Percentiles rank a stretch among this genome's conserved stretches.
phyloP scores from a whole-genome alignment of 2,113 vertebrate species.

The Heteronetta atricapilla region DNA sequence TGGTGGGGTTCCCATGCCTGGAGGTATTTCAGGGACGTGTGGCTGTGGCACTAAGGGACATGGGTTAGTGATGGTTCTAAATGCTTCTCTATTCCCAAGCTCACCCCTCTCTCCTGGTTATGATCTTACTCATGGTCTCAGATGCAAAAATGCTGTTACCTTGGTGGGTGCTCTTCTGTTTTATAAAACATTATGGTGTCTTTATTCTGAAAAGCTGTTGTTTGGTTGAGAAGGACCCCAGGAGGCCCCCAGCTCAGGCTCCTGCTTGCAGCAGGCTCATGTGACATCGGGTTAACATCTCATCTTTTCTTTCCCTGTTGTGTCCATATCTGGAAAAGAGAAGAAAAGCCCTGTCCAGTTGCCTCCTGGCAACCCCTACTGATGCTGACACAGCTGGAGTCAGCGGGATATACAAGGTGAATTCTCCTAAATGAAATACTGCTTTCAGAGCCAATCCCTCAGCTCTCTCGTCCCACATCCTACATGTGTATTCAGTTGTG shows the following conservation, averaged over 20 bases:
- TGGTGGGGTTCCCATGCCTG: neutral
- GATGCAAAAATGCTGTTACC: neutral
- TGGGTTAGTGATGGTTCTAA: neutral
- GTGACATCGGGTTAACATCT: neutral
- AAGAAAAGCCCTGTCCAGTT: neutral
- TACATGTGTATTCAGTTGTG: neutral
- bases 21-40: neutral
- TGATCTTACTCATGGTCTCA: neutral
- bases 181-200: neutral
- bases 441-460: neutral
- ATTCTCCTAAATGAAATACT: neutral
- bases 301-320: neutral
- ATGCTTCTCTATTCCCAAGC: neutral
- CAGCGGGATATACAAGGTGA: neutral
- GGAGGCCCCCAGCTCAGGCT: neutral
- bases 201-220: neutral
- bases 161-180: neutral
- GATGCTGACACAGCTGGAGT: neutral
- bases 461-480: neutral
- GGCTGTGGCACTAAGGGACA: neutral
- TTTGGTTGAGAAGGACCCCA: neutral
- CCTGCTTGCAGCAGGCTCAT: neutral
- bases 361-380: neutral
- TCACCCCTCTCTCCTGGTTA: fast-evolving
- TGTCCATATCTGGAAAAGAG: neutral